Evolutionary conservation across 2,888 invertebrate species (phyloP), one percentile per base, ranked within the genome.

Genomic region (Melinaea menophilus): DNA sequence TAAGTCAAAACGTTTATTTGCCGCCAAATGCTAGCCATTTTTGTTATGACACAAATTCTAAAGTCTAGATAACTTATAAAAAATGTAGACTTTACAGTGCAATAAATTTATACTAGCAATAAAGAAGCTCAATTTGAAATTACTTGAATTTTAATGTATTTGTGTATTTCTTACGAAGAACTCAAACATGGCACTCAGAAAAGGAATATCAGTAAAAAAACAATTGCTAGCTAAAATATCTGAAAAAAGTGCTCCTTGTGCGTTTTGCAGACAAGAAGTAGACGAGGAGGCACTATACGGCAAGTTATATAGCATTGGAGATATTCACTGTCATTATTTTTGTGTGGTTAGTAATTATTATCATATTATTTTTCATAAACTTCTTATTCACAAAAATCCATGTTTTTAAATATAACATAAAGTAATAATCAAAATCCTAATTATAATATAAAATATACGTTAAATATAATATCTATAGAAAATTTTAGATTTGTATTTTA

Each of bases 251-350:
- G 70, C 69, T 37, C 82, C 84, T 12, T 93, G 93, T 79, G 85
- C 85, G 37, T 92, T 94, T 72, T 94, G 94, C 74, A 81, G 84
- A 2, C 78, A 82, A 5, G 71, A 82, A 51, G 85, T 90, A 0
- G 87, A 92, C 31, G 88, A 93, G 70, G 93, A 93, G 73, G 63
- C 92, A 5, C 80, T 85, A 12, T 93, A 85, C 74, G 94, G 94
- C 3, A 91, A 92, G 72, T 77, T 93, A 37, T 92, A 93, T 70
- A 82, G 86, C 9, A 86, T 92, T 56, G 87, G 91, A 11, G 88
- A 91, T 11, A 84, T 95, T 35, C 84, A 92, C 47, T 94, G 94
- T 2, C 96, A 96, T 78, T 94, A 95, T 74, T 95, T 93, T 81
- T 96, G 96, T 79, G 90, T 95, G 87, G 95, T 95, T 90, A 89